A percentile compares a stretch with the other conserved stretches of the same genome.
Conservation (phyloP, 2,888 invertebrate genomes). For the Pristionchus exspectatus region DNA sequence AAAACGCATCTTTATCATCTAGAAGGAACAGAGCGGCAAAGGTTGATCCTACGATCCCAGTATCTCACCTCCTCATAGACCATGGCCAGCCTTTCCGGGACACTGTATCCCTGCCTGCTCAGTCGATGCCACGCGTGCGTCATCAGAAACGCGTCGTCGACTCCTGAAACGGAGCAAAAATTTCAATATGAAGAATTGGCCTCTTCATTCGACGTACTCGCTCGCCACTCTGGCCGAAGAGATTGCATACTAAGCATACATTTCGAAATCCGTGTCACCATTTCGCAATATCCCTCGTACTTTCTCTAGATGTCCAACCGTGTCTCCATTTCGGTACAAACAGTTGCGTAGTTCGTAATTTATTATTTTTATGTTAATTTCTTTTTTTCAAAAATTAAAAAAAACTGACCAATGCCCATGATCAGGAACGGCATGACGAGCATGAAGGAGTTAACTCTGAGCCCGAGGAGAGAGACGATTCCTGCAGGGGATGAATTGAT, state of each 20-base stretch:
- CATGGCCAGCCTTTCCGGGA: conserved; percentile 63
- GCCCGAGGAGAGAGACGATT: conserved; percentile 61
- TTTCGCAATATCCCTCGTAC: too few species aligned
- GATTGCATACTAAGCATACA: too few species aligned
- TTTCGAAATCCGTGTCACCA: too few species aligned
- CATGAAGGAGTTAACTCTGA: conserved; percentile 76
- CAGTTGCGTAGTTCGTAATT: too few species aligned
- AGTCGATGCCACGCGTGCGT: conserved; percentile 76
- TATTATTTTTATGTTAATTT: too few species aligned
- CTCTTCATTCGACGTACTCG: too few species aligned
- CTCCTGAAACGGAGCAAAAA: conserved; percentile 61
- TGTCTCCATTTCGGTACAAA: too few species aligned
- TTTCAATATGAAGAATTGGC: too few species aligned
- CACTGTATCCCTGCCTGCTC: conserved; percentile 64
- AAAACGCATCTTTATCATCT: too few species aligned
- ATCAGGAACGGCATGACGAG: conserved; percentile 78
- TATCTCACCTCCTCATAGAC: conserved; percentile 71
- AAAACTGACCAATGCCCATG: conserved; percentile 75
- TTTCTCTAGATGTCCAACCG: too few species aligned
- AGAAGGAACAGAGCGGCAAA: too few species aligned
- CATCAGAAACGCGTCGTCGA: conserved; percentile 76
- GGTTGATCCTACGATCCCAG: background rate
- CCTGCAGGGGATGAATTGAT: conserved; percentile 49
- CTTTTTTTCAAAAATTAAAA: background rate
- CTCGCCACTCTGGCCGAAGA: too few species aligned